Conservation (phyloP, 2,888 invertebrate species). For the Drosophila anomelani region DNA sequence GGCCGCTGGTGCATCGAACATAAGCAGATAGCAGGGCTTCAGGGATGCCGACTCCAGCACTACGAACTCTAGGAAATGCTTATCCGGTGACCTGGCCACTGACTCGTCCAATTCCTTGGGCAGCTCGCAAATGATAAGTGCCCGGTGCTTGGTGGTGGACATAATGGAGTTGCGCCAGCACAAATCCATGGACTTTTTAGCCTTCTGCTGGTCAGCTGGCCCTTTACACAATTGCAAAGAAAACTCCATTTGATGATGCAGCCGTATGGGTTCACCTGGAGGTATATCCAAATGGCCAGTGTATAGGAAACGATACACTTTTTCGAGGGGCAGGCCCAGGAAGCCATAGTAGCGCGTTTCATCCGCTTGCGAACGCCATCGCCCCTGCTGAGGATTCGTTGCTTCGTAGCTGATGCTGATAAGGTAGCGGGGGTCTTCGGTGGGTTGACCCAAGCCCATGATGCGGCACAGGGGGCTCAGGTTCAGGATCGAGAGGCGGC, state of each 20-base stretch:
- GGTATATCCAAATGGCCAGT: background rate
- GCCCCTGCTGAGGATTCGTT: background rate
- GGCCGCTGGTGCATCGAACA: background rate
- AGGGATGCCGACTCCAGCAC: background rate
- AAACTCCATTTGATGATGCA: background rate
- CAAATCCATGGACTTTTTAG: background rate
- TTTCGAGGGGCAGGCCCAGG: background rate
- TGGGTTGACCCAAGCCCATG: background rate
- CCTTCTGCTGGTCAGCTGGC: background rate
- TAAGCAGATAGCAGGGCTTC: slow-evolving; percentile 1
- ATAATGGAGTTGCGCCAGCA: background rate
- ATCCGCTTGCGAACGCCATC: background rate
- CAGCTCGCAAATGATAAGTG: slow-evolving; percentile 1
- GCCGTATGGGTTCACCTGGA: background rate
- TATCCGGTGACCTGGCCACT: too few relatives aligned
- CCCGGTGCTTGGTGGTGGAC: background rate
- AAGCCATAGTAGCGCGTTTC: background rate
- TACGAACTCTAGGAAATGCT: background rate
- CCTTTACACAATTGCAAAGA: background rate
- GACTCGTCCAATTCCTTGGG: background rate
- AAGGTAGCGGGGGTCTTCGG: background rate
- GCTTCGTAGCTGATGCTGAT: background rate
- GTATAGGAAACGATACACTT: slow-evolving; percentile 3
- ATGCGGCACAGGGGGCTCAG: background rate
- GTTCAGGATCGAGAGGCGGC: background rate